Evolutionary conservation across 64 coral and sea anemone species (phyloP).

Genomic region (Montipora efflorescens): DNA sequence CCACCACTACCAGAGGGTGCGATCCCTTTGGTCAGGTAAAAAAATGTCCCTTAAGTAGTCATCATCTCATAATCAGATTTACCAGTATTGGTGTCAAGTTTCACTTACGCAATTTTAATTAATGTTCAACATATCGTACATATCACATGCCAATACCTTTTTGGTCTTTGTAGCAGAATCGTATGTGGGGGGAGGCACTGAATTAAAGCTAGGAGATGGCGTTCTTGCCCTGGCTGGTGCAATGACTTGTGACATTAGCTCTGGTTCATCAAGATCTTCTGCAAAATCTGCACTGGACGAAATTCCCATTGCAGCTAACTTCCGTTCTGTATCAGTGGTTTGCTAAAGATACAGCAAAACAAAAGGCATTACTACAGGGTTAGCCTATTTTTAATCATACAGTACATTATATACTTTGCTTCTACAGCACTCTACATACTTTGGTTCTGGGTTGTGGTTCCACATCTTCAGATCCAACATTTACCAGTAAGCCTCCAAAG

Average conservation of each 20-base stretch:
- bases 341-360: slow-evolving; percentile 20
- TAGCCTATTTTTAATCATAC: too few species aligned
- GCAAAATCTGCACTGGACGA: slow-evolving; percentile 95
- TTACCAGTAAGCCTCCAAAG: slow-evolving; percentile 84
- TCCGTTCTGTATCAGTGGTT: slow-evolving; percentile 94
- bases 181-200: slow-evolving; percentile 58
- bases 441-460: slow-evolving; percentile 51
- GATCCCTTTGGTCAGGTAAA: too few species aligned
- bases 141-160: slow-evolving; percentile 39
- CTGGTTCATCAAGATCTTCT: slow-evolving; percentile 83
- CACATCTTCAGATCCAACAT: slow-evolving; percentile 86
- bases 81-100: too few species aligned
- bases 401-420: too few species aligned
- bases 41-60: too few species aligned
- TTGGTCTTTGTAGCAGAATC: slow-evolving; percentile 50
- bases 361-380: background rate
- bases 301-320: slow-evolving; percentile 97
- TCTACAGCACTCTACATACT: slow-evolving; percentile 9
- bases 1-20: too few species aligned
- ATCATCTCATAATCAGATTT: too few species aligned
- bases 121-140: background rate
- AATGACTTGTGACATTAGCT: slow-evolving; percentile 78
- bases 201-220: slow-evolving; percentile 77
- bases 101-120: too few species aligned
- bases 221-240: slow-evolving; percentile 78